Evolutionary conservation across 1,140 invertebrate species (phyloP).

Genomic region (Ceratina australensis): DNA sequence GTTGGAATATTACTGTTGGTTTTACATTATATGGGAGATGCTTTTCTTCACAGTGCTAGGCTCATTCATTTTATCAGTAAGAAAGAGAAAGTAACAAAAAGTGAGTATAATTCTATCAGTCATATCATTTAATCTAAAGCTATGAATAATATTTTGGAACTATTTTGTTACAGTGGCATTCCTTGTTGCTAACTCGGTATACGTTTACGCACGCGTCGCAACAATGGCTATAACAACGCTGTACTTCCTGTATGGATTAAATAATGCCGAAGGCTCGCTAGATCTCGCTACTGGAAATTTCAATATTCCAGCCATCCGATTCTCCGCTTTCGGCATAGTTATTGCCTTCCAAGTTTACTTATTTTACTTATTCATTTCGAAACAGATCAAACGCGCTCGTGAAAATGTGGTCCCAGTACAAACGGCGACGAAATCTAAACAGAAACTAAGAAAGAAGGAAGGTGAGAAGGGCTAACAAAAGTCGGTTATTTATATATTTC

Average conservation of each 20-base stretch:
- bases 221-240: slow-evolving; percentile 93
- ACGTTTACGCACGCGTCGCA: slow-evolving; percentile 90
- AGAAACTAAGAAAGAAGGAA: slow-evolving; percentile 77
- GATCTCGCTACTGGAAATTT: slow-evolving; percentile 87
- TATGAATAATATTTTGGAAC: slow-evolving; percentile 18
- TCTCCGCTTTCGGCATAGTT: slow-evolving; percentile 85
- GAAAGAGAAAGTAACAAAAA: slow-evolving; percentile 86
- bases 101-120: slow-evolving; percentile 74
- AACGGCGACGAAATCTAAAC: slow-evolving; percentile 74
- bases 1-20: slow-evolving; percentile 93
- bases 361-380: slow-evolving; percentile 64
- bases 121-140: slow-evolving; percentile 28
- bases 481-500: background rate
- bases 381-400: slow-evolving; percentile 66
- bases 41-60: slow-evolving; percentile 91
- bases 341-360: slow-evolving; percentile 85
- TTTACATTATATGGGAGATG: slow-evolving; percentile 95
- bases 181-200: slow-evolving; percentile 89
- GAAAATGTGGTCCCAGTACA: slow-evolving; percentile 67
- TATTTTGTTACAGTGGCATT: slow-evolving; percentile 81
- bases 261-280: slow-evolving; percentile 74
- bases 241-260: slow-evolving; percentile 95
- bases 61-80: slow-evolving; percentile 95
- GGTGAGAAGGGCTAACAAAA: slow-evolving; percentile 59
- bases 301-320: slow-evolving; percentile 87